Evolutionary conservation across 2,113 vertebrate genomes (phyloP).

Genomic region (Lagopus leucura): DNA sequence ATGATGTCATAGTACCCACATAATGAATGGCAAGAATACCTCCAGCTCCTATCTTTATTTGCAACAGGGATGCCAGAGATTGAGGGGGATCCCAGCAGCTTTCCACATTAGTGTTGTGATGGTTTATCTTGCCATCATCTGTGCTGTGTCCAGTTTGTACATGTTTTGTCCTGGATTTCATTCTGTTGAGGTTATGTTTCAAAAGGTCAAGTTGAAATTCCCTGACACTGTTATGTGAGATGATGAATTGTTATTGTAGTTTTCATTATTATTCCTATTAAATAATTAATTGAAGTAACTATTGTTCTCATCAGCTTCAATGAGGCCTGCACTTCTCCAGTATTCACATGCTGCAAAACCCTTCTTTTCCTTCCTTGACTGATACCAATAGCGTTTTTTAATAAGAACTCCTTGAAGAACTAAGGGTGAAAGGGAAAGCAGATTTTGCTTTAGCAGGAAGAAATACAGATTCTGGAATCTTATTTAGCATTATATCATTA

Average conservation of each 20-base stretch:
- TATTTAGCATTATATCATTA: slow-evolving; percentile 21
- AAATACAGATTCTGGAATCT: background rate
- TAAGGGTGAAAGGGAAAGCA: background rate
- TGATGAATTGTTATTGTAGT: background rate
- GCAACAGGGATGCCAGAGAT: background rate
- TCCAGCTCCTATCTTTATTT: background rate
- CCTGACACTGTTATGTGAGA: background rate
- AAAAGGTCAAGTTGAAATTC: background rate
- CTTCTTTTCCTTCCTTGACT: background rate
- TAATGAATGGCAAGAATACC: background rate
- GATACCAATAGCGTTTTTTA: background rate
- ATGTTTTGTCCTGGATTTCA: background rate
- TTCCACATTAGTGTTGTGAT: background rate
- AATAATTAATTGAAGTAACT: background rate
- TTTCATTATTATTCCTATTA: background rate
- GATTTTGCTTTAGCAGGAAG: background rate
- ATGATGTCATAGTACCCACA: background rate
- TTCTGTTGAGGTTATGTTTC: background rate
- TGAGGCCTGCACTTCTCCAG: background rate
- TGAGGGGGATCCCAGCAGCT: background rate
- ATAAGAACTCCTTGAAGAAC: background rate
- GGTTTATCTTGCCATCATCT: background rate
- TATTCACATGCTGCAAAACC: background rate
- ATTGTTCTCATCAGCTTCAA: background rate
- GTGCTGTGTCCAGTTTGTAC: background rate